phyloP scores from a whole-genome alignment of 1,140 invertebrate species.

The Dreissena polymorpha region DNA sequence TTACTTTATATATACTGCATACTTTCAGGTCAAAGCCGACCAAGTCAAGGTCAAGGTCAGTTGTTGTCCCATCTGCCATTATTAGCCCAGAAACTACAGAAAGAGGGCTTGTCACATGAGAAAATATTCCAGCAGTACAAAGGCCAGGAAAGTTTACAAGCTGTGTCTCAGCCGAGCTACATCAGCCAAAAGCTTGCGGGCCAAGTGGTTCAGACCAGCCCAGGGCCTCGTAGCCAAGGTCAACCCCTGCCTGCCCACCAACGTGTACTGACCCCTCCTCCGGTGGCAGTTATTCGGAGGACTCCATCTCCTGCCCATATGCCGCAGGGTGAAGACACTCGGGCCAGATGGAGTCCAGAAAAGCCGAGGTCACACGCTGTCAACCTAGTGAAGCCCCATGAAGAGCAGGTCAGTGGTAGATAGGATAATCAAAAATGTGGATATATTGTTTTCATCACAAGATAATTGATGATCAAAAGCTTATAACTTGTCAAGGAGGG shows the following conservation, averaged over 20 bases:
- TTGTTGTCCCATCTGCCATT: constrained; percentile 44
- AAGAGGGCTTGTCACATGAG: constrained; percentile 32
- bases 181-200: neutral
- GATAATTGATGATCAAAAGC: no score
- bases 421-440: no score
- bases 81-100: constrained; percentile 43
- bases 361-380: constrained; percentile 31
- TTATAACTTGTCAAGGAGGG: no score
- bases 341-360: constrained; percentile 8
- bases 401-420: neutral
- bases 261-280: constrained; percentile 2
- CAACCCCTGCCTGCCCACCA: constrained; percentile 47
- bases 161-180: no score
- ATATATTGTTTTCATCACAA: no score
- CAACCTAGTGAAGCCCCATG: constrained; percentile 35
- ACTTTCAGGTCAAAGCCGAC: no score
- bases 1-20: no score
- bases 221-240: neutral
- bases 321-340: neutral
- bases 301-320: constrained; percentile 55
- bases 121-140: constrained; percentile 40
- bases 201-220: neutral
- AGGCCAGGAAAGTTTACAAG: neutral
- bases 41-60: constrained; percentile 30
- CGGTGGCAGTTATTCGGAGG: constrained; percentile 22